Evolutionary conservation across 2,888 invertebrate genomes (phyloP).

Genomic region (Polyploca ridens): DNA sequence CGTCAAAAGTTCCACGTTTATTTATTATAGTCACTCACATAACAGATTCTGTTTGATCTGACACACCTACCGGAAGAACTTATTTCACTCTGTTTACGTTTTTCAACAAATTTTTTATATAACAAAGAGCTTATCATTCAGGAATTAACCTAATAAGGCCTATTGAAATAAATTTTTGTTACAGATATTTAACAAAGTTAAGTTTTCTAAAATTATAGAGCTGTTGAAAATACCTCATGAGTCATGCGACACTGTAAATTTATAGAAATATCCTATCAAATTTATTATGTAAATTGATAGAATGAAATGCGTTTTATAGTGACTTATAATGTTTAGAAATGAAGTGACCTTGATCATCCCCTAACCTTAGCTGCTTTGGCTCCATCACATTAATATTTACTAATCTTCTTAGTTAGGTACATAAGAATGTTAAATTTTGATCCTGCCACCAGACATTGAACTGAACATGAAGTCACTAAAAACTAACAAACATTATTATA

Average conservation of each 20-base stretch:
- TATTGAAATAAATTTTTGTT: constrained; percentile 58
- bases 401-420: constrained; percentile 43
- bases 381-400: constrained; percentile 61
- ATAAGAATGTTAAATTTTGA: constrained; percentile 30
- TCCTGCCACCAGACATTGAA: constrained; percentile 12
- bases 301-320: constrained; percentile 67
- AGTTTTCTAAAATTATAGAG: constrained; percentile 62
- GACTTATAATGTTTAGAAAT: constrained; percentile 76
- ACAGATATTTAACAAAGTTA: constrained; percentile 54
- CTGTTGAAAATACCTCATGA: constrained; percentile 73
- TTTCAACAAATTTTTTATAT: constrained; percentile 27
- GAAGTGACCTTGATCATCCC: constrained; percentile 82
- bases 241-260: constrained; percentile 66
- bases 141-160: constrained; percentile 65
- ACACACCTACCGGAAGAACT: constrained; percentile 13
- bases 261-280: constrained; percentile 51
- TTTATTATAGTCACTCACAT: constrained; percentile 19
- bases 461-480: constrained; percentile 30
- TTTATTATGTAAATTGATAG: constrained; percentile 51
- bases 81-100: constrained; percentile 20
- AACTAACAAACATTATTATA: constrained; percentile 15
- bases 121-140: constrained; percentile 79
- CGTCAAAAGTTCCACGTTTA: constrained; percentile 10
- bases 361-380: constrained; percentile 78
- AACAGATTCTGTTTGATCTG: constrained; percentile 1